Evolutionary conservation across 2,797 vertebrate species (phyloP).

Genomic region (Melanotaenia maccullochi): DNA sequence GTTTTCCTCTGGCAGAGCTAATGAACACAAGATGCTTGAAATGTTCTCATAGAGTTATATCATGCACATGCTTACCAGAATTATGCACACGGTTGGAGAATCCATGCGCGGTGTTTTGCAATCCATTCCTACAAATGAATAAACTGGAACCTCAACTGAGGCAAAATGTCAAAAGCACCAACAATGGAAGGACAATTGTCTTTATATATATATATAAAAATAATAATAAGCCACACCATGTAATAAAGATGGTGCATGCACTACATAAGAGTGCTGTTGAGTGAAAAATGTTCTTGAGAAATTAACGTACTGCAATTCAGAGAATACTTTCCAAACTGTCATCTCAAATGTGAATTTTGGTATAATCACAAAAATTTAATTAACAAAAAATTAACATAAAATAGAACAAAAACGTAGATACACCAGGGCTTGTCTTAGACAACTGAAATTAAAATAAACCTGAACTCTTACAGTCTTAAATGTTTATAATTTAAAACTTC

Average conservation of each 20-base stretch:
- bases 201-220: constrained; percentile 4
- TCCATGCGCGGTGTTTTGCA: background rate
- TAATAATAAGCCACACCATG: background rate
- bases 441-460: constrained; percentile 5
- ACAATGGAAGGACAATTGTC: background rate
- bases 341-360: background rate
- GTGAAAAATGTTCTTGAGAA: background rate
- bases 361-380: background rate
- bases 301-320: constrained; percentile 9
- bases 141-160: background rate
- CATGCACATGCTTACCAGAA: background rate
- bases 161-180: too few relatives aligned
- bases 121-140: background rate
- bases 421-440: background rate
- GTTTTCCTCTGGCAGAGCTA: background rate
- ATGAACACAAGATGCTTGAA: background rate
- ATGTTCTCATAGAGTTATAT: background rate
- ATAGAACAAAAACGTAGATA: background rate
- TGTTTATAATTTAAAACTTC: background rate
- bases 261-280: background rate
- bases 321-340: constrained; percentile 1
- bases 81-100: background rate
- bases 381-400: background rate
- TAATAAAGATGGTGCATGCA: background rate
- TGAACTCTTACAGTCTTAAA: background rate